phyloP scores from a whole-genome alignment of 2,888 invertebrate genomes.

The Troides helena region DNA sequence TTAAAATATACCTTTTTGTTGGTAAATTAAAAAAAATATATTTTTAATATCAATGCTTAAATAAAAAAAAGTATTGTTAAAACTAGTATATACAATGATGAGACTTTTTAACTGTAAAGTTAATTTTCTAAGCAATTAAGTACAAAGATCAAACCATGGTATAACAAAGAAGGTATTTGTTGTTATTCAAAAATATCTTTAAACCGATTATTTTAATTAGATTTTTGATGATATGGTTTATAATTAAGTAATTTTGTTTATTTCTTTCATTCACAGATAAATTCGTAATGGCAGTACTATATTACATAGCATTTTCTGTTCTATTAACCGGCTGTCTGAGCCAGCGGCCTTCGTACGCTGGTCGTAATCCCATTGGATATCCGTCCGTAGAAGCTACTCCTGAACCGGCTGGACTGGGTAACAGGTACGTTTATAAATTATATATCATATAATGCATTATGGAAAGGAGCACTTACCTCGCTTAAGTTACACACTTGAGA shows the following conservation, averaged over 20 bases:
- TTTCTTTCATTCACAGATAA: background rate
- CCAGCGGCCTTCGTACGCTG: constrained; percentile 84
- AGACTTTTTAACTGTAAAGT: too few species aligned
- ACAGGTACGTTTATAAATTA: constrained; percentile 53
- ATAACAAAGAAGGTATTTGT: too few species aligned
- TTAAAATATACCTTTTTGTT: too few species aligned
- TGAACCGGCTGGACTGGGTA: constrained; percentile 44
- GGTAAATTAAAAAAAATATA: too few species aligned
- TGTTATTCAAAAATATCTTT: too few species aligned
- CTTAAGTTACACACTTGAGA: background rate
- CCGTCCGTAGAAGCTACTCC: constrained; percentile 70
- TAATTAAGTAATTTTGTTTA: background rate
- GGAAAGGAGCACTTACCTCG: background rate
- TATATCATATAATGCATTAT: background rate
- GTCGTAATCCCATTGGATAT: constrained; percentile 78
- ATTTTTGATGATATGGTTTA: too few species aligned
- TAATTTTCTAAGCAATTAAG: too few species aligned
- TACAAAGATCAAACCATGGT: too few species aligned
- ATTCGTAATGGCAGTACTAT: background rate
- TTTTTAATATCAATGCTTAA: too few species aligned
- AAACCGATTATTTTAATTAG: too few species aligned
- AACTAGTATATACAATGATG: too few species aligned
- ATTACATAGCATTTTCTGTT: constrained; percentile 8
- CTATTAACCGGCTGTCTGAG: constrained; percentile 1
- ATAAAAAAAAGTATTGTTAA: too few species aligned